These are phyloP conservation scores for Beroe forskalii DNA, from an alignment of 37 sponge, comb jelly and placozoan species.

Conservation along the genomic window DNA sequence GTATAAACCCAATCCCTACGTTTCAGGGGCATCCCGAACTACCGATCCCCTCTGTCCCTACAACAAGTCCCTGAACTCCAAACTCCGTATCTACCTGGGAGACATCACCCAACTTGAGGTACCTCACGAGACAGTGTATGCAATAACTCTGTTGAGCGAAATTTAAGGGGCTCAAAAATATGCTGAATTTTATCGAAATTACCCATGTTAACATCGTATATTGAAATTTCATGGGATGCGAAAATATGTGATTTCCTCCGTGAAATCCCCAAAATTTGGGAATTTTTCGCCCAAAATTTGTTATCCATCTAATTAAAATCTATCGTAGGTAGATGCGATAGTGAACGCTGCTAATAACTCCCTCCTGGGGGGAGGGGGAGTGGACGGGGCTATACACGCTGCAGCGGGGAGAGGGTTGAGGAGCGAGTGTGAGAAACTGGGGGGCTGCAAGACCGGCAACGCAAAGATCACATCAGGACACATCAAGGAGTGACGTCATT, in stretches of 20 bases:
- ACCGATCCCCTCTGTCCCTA: background rate
- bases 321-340: constrained; percentile 94
- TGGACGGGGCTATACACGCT: constrained; percentile 76
- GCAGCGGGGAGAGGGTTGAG: constrained; percentile 71
- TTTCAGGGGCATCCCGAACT: background rate
- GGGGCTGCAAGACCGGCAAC: constrained; percentile 71
- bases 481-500: no score
- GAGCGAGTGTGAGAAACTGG: constrained; percentile 70
- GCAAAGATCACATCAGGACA: constrained; percentile 71
- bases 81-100: constrained; percentile 46
- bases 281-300: no score
- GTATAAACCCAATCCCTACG: no score
- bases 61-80: background rate
- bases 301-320: no score
- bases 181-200: no score
- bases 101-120: constrained; percentile 24
- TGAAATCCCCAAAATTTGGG: no score
- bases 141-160: no score
- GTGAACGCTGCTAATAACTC: constrained; percentile 95
- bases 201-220: no score
- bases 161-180: no score
- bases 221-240: no score
- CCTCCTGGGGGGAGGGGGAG: constrained; percentile 91
- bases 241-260: no score
- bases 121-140: no score